Evolutionary conservation across 2,113 vertebrate species (phyloP), one percentile per base, ranked within the genome.

Genomic region (Corythaixoides concolor): DNA sequence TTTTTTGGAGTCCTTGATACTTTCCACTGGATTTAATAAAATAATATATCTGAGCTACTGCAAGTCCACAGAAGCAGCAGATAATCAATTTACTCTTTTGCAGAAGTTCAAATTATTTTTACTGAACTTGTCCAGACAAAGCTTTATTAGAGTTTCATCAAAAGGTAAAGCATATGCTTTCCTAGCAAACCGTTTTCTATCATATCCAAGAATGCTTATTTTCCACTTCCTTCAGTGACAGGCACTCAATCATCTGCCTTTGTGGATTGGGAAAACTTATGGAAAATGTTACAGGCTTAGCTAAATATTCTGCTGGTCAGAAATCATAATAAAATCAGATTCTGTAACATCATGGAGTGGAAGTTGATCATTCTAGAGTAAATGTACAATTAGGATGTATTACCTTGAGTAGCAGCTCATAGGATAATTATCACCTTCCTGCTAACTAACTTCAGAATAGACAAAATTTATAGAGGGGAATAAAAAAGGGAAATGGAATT

Each of bases 61-160:
- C 28, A 91, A 76, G 53, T n/a, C 11, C 45, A 89, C 41, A 70
- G 55, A 74, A 73, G 59, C 4, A 90, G 26, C 30, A 92, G 53
- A 91, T 94, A 92, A 84, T 92, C 39, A 70, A 85, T 91, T 92
- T 87, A 73, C 9, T 85, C 21, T 77, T 88, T 35, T 68, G n/a
- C 22, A 95, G 74, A 89, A 82, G 50, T 76, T 58, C 33, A 70
- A 81, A 75, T 88, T 81, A 68, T 53, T 26, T 73, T 81, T 86
- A 60, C 63, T 90, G 68, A 87, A 85, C 43, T 72, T 13, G 2
- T 87, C 67, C 55, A 94, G 75, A 28, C 13, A 43, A 86, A 76
- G 28, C 59, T 76, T 18, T 72, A 77, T 68, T 66, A 59, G 58
- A 11, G 32, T 52, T 91, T 92, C 33, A 43, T 63, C 0, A 8